Conservation (phyloP, 2,113 vertebrate genomes). For the Gambusia affinis region DNA sequence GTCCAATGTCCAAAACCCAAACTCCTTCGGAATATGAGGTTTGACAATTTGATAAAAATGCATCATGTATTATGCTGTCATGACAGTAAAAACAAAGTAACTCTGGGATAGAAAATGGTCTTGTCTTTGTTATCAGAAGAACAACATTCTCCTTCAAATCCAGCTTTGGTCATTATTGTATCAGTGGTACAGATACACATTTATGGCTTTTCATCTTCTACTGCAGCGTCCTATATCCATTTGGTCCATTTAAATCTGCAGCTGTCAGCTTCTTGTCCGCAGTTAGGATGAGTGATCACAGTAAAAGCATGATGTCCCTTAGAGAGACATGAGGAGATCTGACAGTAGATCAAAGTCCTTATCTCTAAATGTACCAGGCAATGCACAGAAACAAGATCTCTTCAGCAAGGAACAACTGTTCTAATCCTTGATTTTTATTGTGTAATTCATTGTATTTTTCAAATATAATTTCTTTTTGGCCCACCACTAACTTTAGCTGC, state of each 20-base stretch:
- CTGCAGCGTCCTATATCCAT: constrained; percentile 20
- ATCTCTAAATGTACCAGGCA: not conserved
- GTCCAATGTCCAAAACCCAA: too few relatives aligned
- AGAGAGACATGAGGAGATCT: constrained; percentile 26
- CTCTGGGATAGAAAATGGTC: not conserved
- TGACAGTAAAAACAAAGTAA: constrained; percentile 1
- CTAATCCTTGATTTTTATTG: not conserved
- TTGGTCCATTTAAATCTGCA: constrained; percentile 18
- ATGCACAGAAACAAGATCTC: not conserved
- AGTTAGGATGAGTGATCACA: constrained; percentile 24
- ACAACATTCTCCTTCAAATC: not conserved
- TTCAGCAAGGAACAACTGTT: not conserved
- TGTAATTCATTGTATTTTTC: not conserved
- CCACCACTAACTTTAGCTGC: not conserved
- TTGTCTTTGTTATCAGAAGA: constrained; percentile 2
- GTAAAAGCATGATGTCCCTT: constrained; percentile 37
- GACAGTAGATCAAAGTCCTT: constrained; percentile 32
- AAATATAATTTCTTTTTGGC: not conserved
- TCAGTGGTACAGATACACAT: not conserved
- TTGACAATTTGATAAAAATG: constrained; percentile 2
- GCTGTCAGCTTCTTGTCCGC: constrained; percentile 35
- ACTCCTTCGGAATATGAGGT: too few relatives aligned
- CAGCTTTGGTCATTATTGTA: constrained; percentile 16
- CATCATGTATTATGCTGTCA: not conserved
- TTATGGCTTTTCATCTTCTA: not conserved